Conservation (phyloP, 1,140 invertebrate species). For the Copidosoma floridanum region DNA sequence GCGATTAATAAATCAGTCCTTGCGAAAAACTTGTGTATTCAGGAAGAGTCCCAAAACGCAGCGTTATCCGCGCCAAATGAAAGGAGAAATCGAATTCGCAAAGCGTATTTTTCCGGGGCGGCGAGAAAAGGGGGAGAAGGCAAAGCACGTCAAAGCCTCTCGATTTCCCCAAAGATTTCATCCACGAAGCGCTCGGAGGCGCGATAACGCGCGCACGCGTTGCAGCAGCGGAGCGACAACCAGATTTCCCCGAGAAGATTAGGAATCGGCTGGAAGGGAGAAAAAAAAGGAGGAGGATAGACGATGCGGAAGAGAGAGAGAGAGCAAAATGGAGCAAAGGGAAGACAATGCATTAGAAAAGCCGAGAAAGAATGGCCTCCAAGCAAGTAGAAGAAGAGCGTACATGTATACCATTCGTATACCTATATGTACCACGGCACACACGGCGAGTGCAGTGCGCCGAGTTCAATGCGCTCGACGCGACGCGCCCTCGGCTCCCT, state of each 20-base stretch:
- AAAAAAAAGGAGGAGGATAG: neutral
- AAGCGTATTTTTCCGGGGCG: neutral
- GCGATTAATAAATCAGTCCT: too few species aligned
- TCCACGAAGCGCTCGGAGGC: neutral
- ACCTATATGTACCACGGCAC: neutral
- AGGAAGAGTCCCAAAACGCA: too few species aligned
- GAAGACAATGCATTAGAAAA: neutral
- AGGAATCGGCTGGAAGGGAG: neutral
- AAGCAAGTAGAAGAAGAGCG: neutral
- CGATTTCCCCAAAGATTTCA: slow-evolving; percentile 26
- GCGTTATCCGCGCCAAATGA: neutral
- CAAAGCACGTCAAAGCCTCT: neutral
- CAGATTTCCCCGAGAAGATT: neutral
- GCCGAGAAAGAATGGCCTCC: neutral
- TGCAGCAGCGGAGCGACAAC: neutral
- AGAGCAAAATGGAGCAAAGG: neutral
- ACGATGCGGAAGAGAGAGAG: neutral
- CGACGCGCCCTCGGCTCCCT: slow-evolving; percentile 12
- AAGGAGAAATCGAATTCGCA: neutral
- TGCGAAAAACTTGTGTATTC: too few species aligned
- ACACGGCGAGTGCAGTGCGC: neutral
- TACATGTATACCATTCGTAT: too few species aligned
- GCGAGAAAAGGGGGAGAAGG: neutral
- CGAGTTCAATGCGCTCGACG: slow-evolving; percentile 23
- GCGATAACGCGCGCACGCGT: neutral